These are phyloP conservation scores for Protaetia brevitarsis DNA, from an alignment of 1,140 invertebrate species.

Conservation along the genomic window DNA sequence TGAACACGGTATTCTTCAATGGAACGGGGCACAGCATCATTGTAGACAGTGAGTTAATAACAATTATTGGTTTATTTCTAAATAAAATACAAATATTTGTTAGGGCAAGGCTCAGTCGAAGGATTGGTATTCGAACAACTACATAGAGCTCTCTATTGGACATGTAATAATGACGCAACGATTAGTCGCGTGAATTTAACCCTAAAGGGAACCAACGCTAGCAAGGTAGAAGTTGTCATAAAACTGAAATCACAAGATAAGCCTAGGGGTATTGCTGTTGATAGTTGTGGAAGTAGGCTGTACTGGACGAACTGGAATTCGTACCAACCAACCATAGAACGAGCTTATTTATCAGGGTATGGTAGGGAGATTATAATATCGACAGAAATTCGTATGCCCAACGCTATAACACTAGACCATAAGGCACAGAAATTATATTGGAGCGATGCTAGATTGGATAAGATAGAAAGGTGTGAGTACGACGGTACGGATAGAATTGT, in stretches of 20 bases:
- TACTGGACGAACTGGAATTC: constrained; percentile 87
- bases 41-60: constrained; percentile 53
- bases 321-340: constrained; percentile 68
- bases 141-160: constrained; percentile 75
- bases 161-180: constrained; percentile 75
- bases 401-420: constrained; percentile 74
- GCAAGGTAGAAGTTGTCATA: constrained; percentile 62
- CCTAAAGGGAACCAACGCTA: constrained; percentile 41
- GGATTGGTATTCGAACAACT: constrained; percentile 73
- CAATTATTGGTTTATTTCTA: not conserved
- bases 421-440: constrained; percentile 73
- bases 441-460: constrained; percentile 72
- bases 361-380: constrained; percentile 66
- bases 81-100: not conserved
- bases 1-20: constrained; percentile 81
- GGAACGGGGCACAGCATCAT: constrained; percentile 68
- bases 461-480: constrained; percentile 71
- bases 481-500: constrained; percentile 68
- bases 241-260: constrained; percentile 68
- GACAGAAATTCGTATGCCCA: constrained; percentile 79
- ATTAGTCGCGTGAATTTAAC: constrained; percentile 62
- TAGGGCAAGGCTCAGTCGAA: constrained; percentile 75
- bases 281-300: constrained; percentile 69
- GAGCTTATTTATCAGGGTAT: constrained; percentile 65
- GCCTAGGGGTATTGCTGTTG: constrained; percentile 77